phyloP scores from a whole-genome alignment of 2,113 vertebrate genomes.

The Grammomys dolichurus region DNA sequence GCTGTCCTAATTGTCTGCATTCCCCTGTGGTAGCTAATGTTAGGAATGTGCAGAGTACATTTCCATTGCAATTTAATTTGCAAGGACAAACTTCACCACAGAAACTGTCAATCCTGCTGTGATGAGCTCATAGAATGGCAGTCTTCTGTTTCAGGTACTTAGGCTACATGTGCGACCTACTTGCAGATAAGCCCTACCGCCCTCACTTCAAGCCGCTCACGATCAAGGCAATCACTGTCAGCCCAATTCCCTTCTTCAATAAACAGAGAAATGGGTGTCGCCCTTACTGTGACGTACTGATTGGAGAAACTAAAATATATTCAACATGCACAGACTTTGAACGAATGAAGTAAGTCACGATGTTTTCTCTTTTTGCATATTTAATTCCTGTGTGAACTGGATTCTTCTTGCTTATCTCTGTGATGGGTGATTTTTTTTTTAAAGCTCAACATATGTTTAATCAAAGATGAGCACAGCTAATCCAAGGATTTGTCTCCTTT shows the following conservation, averaged over 20 bases:
- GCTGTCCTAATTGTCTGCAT: background rate
- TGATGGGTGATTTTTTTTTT: background rate
- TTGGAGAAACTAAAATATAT: conserved; percentile 98
- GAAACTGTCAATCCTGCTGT: background rate
- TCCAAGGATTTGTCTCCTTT: background rate
- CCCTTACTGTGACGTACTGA: conserved; percentile 97
- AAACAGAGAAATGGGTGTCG: conserved; percentile 98
- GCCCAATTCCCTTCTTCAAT: conserved; percentile 98
- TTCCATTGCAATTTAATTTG: background rate
- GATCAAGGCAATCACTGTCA: conserved; percentile 94
- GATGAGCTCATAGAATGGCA: background rate
- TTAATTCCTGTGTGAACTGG: background rate
- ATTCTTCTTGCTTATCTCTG: background rate
- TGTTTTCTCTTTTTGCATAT: background rate
- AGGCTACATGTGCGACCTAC: conserved; percentile 97
- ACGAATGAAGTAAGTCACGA: conserved; percentile 94
- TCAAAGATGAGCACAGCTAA: background rate
- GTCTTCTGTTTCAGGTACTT: conserved; percentile 91
- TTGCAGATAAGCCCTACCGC: conserved; percentile 94
- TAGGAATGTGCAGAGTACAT: background rate
- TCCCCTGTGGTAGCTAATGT: background rate
- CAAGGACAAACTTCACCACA: background rate
- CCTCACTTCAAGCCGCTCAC: conserved; percentile 96
- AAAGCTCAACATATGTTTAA: background rate
- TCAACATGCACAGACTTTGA: conserved; percentile 97